These are phyloP conservation scores for Sebastes wilsoni DNA, from an alignment of 2,797 vertebrate species.

Conservation along the genomic window DNA sequence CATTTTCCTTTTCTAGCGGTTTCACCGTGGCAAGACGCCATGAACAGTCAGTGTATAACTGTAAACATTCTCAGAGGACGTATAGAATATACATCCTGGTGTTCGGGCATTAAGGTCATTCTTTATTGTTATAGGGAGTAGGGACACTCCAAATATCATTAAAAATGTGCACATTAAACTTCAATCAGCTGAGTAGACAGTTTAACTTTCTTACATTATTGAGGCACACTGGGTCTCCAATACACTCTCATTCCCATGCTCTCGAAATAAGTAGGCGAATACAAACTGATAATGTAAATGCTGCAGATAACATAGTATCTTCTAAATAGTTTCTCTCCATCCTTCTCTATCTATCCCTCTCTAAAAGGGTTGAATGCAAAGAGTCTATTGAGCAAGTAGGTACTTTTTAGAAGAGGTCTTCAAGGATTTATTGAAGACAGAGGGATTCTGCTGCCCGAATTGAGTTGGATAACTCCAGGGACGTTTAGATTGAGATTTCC, in stretches of 20 bases:
- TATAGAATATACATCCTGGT: not conserved
- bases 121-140: not conserved
- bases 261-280: not conserved
- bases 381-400: not conserved
- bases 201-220: not conserved
- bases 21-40: not conserved
- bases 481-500: not conserved
- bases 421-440: not conserved
- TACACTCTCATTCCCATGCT: not conserved
- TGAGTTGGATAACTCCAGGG: not conserved
- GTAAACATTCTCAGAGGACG: constrained; percentile 2
- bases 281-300: not conserved
- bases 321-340: too few relatives aligned
- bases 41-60: not conserved
- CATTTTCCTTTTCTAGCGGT: constrained; percentile 38
- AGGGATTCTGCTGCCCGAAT: too few relatives aligned
- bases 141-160: not conserved
- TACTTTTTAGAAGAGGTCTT: not conserved
- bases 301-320: not conserved
- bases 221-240: not conserved
- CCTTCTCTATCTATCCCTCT: not conserved
- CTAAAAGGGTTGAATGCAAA: not conserved
- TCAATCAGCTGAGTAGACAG: not conserved
- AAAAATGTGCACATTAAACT: not conserved
- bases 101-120: not conserved